Conservation (phyloP, 1,140 invertebrate genomes). For the Proales similis region DNA sequence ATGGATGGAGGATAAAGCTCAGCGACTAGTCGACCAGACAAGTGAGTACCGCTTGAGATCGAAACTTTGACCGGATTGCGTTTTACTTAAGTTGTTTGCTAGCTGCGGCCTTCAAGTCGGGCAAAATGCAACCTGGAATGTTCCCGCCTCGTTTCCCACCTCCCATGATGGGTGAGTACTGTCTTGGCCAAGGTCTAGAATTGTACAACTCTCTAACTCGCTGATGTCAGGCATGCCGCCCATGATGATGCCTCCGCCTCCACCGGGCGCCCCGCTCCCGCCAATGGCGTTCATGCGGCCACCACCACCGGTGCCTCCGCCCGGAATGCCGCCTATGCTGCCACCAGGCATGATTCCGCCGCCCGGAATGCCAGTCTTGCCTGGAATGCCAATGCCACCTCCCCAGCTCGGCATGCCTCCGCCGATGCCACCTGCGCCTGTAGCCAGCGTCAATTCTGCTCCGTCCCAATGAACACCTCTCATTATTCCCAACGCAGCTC, state of each 20-base stretch:
- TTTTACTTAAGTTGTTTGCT: neutral
- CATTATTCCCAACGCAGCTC: too few relatives aligned
- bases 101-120: slow-evolving; percentile 35
- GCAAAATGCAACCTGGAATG: slow-evolving; percentile 18
- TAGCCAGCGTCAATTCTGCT: too few relatives aligned
- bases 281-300: slow-evolving; percentile 7
- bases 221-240: neutral
- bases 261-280: neutral
- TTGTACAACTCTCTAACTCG: neutral
- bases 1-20: slow-evolving; percentile 99
- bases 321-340: slow-evolving; percentile 10
- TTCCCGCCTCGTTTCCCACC: neutral
- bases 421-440: neutral
- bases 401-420: slow-evolving; percentile 24
- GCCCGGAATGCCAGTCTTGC: neutral
- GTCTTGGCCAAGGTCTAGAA: neutral
- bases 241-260: neutral
- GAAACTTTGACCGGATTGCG: neutral
- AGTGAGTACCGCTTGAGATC: neutral
- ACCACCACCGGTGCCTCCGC: slow-evolving; percentile 25
- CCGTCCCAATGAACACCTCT: too few relatives aligned
- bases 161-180: neutral
- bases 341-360: slow-evolving; percentile 22
- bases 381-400: slow-evolving; percentile 13
- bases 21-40: slow-evolving; percentile 50